Base-by-base conservation (phyloP, 2,113 vertebrate genomes). In the Charina bottae region DNA sequence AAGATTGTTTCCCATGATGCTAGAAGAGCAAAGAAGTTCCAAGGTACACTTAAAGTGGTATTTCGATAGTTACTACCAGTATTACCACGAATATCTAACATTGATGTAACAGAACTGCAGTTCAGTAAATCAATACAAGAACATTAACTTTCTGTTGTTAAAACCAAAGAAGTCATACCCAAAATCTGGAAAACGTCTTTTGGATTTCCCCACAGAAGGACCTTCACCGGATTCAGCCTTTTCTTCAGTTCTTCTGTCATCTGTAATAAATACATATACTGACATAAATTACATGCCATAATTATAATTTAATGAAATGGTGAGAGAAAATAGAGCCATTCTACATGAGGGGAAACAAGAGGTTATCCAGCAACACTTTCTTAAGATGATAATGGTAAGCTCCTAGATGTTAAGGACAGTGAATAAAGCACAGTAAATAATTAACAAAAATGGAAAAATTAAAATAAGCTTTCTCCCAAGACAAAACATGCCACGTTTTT, bases 161-260 rank as follows among this genome's bases (percentile, higher is more conserved):
- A 89, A 5, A 72, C 21, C 46, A 46, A n/a, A 78, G 49, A 94
- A 91, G 53, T 87, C 95, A 94, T 96, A 98, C 98, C 98, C 98
- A 97, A 99, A 99, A 96, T 99, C 98, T 95, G 98, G 98, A 96
- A 99, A 99, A 95, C 98, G 96, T 95, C 98, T 97, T 97, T 98
- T 99, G 83, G 97, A 94, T 96, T 99, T 99, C 88, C 98, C 98
- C 78, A 96, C 92, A 26, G 96, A 96, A 5, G 96, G 94, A 93
- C 94, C 94, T 93, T 99, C 98, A 96, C 90, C 98, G 72, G 96
- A 93, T 90, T 99, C 96, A 62, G 90, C 28, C 90, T 64, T 97
- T 23, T 97, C 98, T 89, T 99, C 98, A 89, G 85, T 96, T 95
- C 72, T 97, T 93, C 96, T 97, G 54, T 97, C 97, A 96, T 97